Evolutionary conservation across 2,797 vertebrate species (phyloP).

Genomic region (Thamnophis elegans): DNA sequence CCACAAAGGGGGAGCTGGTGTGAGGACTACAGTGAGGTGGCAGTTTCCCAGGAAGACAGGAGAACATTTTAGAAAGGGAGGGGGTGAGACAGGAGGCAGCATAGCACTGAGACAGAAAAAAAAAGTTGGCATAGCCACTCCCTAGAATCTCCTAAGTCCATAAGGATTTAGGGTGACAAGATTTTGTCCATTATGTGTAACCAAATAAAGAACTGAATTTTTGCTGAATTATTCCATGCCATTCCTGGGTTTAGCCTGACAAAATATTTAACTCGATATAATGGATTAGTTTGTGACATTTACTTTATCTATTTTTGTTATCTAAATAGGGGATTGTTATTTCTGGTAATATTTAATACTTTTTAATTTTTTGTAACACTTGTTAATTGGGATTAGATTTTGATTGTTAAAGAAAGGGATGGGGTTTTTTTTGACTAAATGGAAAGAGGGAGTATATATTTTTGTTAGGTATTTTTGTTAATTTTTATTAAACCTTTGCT

Average conservation of each 20-base stretch:
- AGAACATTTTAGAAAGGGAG: not conserved
- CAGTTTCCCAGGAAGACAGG: not conserved
- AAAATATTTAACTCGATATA: not conserved
- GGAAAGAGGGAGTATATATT: not conserved
- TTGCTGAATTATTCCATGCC: not conserved
- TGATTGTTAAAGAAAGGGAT: not conserved
- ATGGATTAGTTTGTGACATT: not conserved
- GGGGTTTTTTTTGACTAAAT: not conserved
- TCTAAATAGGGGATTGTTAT: not conserved
- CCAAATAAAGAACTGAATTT: not conserved
- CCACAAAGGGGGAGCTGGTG: not conserved
- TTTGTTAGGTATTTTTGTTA: not conserved
- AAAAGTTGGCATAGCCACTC: not conserved
- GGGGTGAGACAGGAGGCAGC: not conserved
- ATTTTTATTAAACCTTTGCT: not conserved
- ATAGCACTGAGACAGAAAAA: not conserved
- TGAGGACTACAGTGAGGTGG: not conserved
- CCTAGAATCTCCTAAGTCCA: not conserved
- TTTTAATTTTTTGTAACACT: not conserved
- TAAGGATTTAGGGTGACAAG: not conserved
- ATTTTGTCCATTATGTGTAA: not conserved
- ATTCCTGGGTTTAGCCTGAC: not conserved
- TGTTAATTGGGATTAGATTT: not conserved
- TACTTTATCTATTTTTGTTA: not conserved
- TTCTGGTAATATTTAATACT: not conserved